phyloP scores from a whole-genome alignment of 2,888 invertebrate species.

The Rhamphomyia laevipes region DNA sequence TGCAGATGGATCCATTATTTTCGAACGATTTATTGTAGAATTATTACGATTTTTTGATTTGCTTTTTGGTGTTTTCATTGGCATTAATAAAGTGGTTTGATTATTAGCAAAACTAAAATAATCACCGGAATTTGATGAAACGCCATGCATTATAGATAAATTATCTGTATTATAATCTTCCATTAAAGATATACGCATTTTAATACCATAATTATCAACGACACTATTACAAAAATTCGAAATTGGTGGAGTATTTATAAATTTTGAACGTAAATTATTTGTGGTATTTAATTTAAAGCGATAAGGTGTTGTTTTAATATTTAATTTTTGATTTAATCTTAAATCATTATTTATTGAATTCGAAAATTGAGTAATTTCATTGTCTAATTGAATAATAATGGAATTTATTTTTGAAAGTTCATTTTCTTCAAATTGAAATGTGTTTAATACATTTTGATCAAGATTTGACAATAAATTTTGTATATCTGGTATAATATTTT shows the following conservation, averaged over 20 bases:
- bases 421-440: slow-evolving; percentile 2
- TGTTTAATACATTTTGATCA: not conserved
- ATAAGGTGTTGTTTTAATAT: slow-evolving; percentile 11
- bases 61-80: slow-evolving; percentile 11
- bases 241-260: slow-evolving; percentile 30
- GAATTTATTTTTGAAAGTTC: slow-evolving; percentile 20
- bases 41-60: slow-evolving; percentile 1
- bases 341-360: slow-evolving; percentile 8
- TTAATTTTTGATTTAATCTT: not conserved
- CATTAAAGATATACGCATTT: slow-evolving; percentile 21
- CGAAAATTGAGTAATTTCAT: slow-evolving; percentile 21
- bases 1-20: slow-evolving; percentile 27
- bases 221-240: slow-evolving; percentile 16
- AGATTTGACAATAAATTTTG: not conserved
- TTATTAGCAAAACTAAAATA: not conserved
- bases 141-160: not conserved
- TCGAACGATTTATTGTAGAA: slow-evolving; percentile 23
- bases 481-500: slow-evolving; percentile 3
- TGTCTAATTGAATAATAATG: slow-evolving; percentile 24
- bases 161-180: not conserved
- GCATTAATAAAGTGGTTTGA: slow-evolving; percentile 3
- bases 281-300: slow-evolving; percentile 4
- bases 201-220: slow-evolving; percentile 17
- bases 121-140: not conserved
- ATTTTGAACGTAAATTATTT: slow-evolving; percentile 22